Conservation (phyloP, 2,888 invertebrate species). For the Protophormia terraenovae region DNA sequence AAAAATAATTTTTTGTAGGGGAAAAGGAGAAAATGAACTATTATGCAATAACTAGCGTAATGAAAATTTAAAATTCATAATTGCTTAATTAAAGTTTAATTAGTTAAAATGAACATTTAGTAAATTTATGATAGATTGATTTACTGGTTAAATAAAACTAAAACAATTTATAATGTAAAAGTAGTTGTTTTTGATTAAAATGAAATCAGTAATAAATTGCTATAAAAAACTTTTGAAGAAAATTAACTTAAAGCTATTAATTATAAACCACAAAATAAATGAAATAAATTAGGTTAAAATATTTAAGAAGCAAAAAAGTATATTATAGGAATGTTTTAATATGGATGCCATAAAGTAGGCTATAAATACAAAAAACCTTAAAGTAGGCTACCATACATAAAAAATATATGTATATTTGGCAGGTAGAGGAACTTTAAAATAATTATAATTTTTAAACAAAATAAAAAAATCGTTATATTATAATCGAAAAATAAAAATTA, state of each 20-base stretch:
- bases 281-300: not conserved
- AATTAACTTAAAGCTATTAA: not conserved
- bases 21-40: not conserved
- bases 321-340: not conserved
- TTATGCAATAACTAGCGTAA: not conserved
- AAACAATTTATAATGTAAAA: not conserved
- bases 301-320: not conserved
- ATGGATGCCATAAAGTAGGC: not conserved
- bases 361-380: not conserved
- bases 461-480: no score
- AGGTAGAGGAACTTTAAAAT: no score
- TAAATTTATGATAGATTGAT: not conserved
- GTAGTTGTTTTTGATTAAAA: not conserved
- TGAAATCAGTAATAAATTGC: not conserved
- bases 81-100: slow-evolving; percentile 25
- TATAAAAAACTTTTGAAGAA: not conserved
- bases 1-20: not conserved
- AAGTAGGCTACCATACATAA: no score
- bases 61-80: not conserved
- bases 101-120: not conserved
- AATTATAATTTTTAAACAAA: no score
- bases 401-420: no score
- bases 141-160: not conserved
- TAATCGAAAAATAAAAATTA: no score
- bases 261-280: not conserved